phyloP scores from a whole-genome alignment of 2,797 vertebrate species.

The Catostomus latipinnis region DNA sequence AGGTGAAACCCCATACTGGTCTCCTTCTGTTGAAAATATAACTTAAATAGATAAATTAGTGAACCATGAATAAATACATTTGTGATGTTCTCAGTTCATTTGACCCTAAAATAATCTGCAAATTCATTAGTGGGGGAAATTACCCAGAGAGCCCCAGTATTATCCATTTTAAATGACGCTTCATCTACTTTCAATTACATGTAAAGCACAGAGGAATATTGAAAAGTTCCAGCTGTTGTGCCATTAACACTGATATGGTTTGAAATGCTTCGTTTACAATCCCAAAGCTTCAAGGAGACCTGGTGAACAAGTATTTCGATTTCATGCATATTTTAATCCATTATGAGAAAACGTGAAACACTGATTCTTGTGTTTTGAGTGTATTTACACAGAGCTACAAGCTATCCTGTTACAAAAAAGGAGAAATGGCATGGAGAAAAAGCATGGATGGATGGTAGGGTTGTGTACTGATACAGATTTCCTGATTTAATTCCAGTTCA shows the following conservation, averaged over 20 bases:
- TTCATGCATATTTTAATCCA: conserved; percentile 7
- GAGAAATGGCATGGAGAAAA: neutral
- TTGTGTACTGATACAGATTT: too few relatives aligned
- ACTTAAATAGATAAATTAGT: conserved; percentile 39
- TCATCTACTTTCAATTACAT: conserved; percentile 61
- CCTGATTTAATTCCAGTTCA: too few relatives aligned
- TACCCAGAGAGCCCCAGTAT: conserved; percentile 36
- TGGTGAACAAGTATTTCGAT: conserved; percentile 1
- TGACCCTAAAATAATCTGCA: conserved; percentile 39
- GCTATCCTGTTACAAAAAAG: neutral
- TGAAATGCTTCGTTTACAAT: conserved; percentile 9
- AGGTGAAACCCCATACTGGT: conserved; percentile 2
- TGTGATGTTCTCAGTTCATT: conserved; percentile 39
- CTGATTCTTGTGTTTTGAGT: neutral
- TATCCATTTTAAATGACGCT: conserved; percentile 41
- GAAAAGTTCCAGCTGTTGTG: conserved; percentile 42
- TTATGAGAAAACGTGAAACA: conserved; percentile 5
- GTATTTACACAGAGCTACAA: neutral
- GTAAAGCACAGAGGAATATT: conserved; percentile 35
- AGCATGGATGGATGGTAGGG: too few relatives aligned
- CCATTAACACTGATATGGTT: neutral
- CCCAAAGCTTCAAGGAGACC: conserved; percentile 9
- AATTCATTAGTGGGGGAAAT: conserved; percentile 53
- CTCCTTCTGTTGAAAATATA: conserved; percentile 11
- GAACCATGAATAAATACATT: conserved; percentile 41